Percentiles rank a stretch among this genome's conserved stretches.
Evolutionary conservation across 2,797 vertebrate genomes (phyloP).

Genomic region (Phalloptychus januarius): DNA sequence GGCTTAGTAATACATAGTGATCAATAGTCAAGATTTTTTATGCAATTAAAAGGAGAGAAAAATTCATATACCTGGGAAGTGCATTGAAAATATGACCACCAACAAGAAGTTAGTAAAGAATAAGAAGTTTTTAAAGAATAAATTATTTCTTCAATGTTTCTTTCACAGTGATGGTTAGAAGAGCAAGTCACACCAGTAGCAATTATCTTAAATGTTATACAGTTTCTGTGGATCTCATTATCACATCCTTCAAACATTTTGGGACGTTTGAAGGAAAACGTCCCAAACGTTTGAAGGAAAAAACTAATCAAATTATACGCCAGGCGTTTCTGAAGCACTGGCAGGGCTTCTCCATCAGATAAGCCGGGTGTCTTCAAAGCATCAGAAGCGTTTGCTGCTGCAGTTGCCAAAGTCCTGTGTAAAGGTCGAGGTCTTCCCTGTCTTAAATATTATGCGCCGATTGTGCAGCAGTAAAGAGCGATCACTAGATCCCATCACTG

Average conservation of each 20-base stretch:
- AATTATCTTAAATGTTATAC: slow-evolving; percentile 35
- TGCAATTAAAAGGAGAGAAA: not conserved
- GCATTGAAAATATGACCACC: not conserved
- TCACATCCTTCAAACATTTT: too few relatives aligned
- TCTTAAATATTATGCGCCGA: slow-evolving; percentile 55
- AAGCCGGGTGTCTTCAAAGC: slow-evolving; percentile 56
- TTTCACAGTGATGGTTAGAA: not conserved
- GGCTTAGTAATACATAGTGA: not conserved
- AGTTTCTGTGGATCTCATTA: slow-evolving; percentile 61
- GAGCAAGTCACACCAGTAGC: slow-evolving; percentile 19
- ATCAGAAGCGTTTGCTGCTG: slow-evolving; percentile 31
- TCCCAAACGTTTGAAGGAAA: slow-evolving; percentile 51
- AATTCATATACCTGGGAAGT: not conserved
- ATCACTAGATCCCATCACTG: slow-evolving; percentile 56
- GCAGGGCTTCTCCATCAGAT: slow-evolving; percentile 44
- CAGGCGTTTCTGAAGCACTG: slow-evolving; percentile 31
- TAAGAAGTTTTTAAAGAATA: not conserved
- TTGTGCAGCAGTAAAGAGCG: slow-evolving; percentile 47
- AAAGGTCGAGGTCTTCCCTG: slow-evolving; percentile 61
- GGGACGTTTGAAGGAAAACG: slow-evolving; percentile 48
- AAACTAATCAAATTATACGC: slow-evolving; percentile 65
- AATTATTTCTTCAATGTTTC: not conserved
- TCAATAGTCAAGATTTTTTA: not conserved
- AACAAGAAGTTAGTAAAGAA: not conserved
- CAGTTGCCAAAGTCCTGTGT: slow-evolving; percentile 41